Evolutionary conservation across 2,113 vertebrate genomes (phyloP).

Genomic region (Calidris pygmaea): DNA sequence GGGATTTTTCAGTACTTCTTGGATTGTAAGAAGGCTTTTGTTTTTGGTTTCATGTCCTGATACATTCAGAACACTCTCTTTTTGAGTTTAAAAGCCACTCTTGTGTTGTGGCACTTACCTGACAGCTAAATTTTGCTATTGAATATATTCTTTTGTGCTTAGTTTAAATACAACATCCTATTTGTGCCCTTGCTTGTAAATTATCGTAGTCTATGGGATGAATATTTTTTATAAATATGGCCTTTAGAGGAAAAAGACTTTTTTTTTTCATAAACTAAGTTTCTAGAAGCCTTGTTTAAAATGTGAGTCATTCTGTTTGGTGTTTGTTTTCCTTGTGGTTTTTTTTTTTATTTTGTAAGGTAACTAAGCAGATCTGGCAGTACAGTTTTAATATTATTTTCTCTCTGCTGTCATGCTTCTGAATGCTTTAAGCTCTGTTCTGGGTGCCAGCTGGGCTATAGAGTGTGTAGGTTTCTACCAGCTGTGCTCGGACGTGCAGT

Average conservation of each 20-base stretch:
- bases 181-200: not conserved
- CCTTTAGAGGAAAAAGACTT: not conserved
- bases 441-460: not conserved
- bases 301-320: not conserved
- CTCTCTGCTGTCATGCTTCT: not conserved
- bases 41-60: not conserved
- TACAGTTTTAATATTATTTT: not conserved
- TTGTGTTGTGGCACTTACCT: slow-evolving; percentile 7
- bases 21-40: not conserved
- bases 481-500: not conserved
- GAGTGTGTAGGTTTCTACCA: not conserved
- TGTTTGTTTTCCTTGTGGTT: not conserved
- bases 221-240: not conserved
- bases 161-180: not conserved
- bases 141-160: not conserved
- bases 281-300: not conserved
- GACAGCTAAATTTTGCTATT: slow-evolving; percentile 5
- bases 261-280: not conserved
- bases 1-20: not conserved
- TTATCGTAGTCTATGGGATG: not conserved
- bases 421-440: not conserved
- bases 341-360: not conserved
- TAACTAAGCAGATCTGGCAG: not conserved
- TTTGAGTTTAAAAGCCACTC: not conserved
- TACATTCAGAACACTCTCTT: not conserved